Percentiles rank a stretch among this genome's conserved stretches.
Conservation (phyloP, 2,113 vertebrate genomes). For the Otis tarda region DNA sequence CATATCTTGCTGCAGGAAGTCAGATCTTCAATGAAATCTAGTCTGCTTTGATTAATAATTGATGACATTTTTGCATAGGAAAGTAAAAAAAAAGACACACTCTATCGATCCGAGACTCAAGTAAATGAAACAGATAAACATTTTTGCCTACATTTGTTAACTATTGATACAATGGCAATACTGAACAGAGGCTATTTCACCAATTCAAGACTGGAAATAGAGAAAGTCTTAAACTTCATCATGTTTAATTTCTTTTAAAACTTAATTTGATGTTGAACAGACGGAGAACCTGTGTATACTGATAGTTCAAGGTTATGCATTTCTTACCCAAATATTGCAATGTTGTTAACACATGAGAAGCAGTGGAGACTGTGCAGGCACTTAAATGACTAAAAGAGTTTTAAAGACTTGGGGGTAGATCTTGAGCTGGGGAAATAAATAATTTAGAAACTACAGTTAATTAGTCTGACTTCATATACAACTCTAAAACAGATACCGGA, state of each 20-base stretch:
- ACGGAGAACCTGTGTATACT: neutral
- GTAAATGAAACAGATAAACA: slow-evolving; percentile 18
- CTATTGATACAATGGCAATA: neutral
- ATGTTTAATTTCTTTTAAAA: neutral
- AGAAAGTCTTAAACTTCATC: neutral
- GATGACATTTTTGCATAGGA: slow-evolving; percentile 29
- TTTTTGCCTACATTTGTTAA: neutral
- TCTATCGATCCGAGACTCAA: neutral
- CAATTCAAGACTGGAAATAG: neutral
- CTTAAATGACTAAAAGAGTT: neutral
- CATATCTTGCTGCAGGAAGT: slow-evolving; percentile 9
- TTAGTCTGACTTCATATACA: neutral
- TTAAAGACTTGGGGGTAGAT: neutral
- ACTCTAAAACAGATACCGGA: neutral
- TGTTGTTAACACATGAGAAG: neutral
- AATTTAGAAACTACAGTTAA: neutral
- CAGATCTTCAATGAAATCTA: slow-evolving; percentile 31
- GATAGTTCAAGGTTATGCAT: neutral
- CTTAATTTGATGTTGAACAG: neutral
- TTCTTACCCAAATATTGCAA: neutral
- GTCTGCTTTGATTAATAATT: slow-evolving; percentile 65
- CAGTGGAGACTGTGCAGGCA: neutral
- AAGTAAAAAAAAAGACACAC: neutral
- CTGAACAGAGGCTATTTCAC: neutral
- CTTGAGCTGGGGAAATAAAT: neutral